Evolutionary conservation across 2,888 invertebrate genomes (phyloP).

Genomic region (Xiphydria camelus): DNA sequence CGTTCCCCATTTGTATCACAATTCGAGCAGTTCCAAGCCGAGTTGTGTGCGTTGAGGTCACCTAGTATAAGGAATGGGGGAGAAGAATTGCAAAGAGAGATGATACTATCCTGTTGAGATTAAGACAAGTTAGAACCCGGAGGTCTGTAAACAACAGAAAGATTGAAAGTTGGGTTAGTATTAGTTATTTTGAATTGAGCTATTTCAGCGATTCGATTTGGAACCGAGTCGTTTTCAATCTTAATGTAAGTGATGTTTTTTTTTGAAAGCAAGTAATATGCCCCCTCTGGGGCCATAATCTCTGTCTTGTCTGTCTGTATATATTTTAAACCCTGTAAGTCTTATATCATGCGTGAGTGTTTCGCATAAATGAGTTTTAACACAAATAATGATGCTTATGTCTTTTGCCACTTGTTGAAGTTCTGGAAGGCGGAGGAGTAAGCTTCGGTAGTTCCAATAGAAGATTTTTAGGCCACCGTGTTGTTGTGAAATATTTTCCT

Average conservation of each 20-base stretch:
- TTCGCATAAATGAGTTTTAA: no score
- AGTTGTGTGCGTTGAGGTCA: conserved; percentile 13
- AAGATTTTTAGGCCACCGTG: no score
- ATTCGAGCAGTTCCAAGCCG: conserved; percentile 13
- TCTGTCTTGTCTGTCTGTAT: conserved; percentile 11
- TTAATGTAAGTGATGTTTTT: background rate
- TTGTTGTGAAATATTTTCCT: no score
- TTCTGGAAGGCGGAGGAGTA: no score
- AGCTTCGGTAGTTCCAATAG: no score
- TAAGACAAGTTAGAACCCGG: conserved; percentile 9
- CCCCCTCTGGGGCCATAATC: conserved; percentile 2
- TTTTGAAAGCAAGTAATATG: conserved; percentile 1
- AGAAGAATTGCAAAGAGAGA: no score
- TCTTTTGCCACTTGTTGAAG: no score
- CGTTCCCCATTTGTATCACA: conserved; percentile 10
- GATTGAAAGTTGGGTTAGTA: conserved; percentile 5
- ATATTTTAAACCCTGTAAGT: conserved; percentile 7
- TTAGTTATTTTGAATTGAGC: conserved; percentile 8
- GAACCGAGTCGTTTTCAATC: background rate
- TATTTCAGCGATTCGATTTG: no score
- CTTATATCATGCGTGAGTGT: no score
- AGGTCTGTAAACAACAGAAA: conserved; percentile 8
- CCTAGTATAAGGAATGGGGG: no score
- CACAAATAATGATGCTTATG: no score
- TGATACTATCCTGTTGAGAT: conserved; percentile 12